Conservation (phyloP, 2,888 invertebrate genomes). For the Lathronympha strigana region DNA sequence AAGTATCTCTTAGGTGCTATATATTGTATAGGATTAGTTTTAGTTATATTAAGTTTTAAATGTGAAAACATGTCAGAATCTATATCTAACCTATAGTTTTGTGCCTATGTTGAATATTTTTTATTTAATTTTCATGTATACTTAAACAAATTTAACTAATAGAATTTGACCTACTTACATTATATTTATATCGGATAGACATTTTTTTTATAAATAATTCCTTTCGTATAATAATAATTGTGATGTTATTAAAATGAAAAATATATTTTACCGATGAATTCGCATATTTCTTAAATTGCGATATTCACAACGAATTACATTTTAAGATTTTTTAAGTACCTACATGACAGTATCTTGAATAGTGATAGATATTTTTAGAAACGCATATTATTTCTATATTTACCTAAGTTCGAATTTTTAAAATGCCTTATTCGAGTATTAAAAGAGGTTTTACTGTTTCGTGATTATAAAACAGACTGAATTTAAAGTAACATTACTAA, state of each 20-base stretch:
- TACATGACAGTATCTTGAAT: constrained; percentile 49
- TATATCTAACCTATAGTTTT: constrained; percentile 4
- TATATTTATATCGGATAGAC: not conserved
- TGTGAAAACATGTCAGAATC: constrained; percentile 22
- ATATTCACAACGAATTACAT: constrained; percentile 16
- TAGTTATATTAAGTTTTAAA: constrained; percentile 25
- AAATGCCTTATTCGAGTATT: constrained; percentile 18
- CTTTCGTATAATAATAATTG: constrained; percentile 7
- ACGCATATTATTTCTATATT: constrained; percentile 7
- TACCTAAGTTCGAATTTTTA: constrained; percentile 23
- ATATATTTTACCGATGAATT: constrained; percentile 4
- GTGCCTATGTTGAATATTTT: constrained; percentile 9
- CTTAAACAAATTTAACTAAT: not conserved
- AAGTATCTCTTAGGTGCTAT: constrained; percentile 42
- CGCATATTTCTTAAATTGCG: constrained; percentile 2
- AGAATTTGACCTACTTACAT: not conserved
- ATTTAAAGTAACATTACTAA: constrained; percentile 34
- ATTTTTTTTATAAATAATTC: not conserved
- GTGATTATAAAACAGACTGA: constrained; percentile 36
- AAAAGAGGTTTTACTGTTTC: constrained; percentile 14
- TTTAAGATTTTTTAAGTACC: constrained; percentile 43
- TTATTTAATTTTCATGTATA: constrained; percentile 1
- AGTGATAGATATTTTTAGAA: constrained; percentile 16
- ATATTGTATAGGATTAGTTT: constrained; percentile 31
- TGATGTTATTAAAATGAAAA: not conserved